Percentiles rank a stretch among this genome's conserved stretches.
phyloP scores from a whole-genome alignment of 1,140 invertebrate species.

The Zophobas atratus region DNA sequence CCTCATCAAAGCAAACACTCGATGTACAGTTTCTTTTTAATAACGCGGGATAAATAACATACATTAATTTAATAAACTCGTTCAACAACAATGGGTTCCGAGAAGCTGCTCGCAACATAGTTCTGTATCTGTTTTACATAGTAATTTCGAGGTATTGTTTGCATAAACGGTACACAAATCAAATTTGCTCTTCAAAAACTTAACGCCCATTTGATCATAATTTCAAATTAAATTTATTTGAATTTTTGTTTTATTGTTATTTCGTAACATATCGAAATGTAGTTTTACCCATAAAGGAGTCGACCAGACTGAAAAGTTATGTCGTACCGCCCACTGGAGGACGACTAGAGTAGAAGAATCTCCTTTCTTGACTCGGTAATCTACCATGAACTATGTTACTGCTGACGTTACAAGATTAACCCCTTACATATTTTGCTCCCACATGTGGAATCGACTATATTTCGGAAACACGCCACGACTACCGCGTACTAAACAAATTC shows the following conservation, averaged over 20 bases:
- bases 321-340: not conserved
- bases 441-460: too few species aligned
- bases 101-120: not conserved
- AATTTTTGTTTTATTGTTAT: not conserved
- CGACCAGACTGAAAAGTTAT: not conserved
- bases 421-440: too few species aligned
- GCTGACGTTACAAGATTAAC: too few species aligned
- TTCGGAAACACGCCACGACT: too few species aligned
- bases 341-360: too few species aligned
- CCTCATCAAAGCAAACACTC: slow-evolving; percentile 35
- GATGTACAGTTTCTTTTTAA: slow-evolving; percentile 7
- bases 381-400: too few species aligned
- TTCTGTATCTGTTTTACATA: not conserved
- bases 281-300: not conserved
- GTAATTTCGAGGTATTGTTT: slow-evolving; percentile 16
- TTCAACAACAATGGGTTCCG: slow-evolving; percentile 33
- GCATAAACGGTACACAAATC: not conserved
- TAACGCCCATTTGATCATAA: not conserved
- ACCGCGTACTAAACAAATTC: too few species aligned
- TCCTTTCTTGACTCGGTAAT: too few species aligned
- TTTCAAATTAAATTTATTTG: slow-evolving; percentile 4
- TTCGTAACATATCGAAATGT: not conserved
- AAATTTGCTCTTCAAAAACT: not conserved
- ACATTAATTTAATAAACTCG: slow-evolving; percentile 34
- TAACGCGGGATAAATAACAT: slow-evolving; percentile 24